Base-by-base conservation (phyloP, 2,113 vertebrate genomes). In the Poeciliopsis retropinna region DNA sequence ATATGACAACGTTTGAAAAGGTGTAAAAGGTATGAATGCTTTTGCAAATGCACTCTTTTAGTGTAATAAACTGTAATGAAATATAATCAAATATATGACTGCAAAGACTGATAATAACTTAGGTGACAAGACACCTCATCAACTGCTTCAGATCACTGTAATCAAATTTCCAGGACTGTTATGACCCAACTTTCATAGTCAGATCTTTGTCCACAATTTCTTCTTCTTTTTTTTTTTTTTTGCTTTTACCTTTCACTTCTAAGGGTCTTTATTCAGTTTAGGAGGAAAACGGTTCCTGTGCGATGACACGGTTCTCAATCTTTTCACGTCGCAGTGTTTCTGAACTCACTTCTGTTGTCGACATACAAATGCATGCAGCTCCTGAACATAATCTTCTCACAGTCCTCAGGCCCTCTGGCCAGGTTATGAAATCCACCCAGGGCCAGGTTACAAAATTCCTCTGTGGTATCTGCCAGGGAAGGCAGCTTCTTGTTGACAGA, bases 401-500 rank as follows among this genome's bases (percentile, higher is more conserved):
- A 84, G 76, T 57, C 71, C 74, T 30, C 15, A 69, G 67, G 76
- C 44, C 76, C 32, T 74, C 60, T 72, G 85, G 84, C 83, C 85
- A 91, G 85, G 83, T 92, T 93, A 91, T 93, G 90, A 93, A 92
- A 93, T 93, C 82, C 86, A 82, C 73, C 80, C 77, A 80, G 82
- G 85, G 80, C 86, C 87, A 89, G 81, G 89, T 91, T 88, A 90
- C 91, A 90, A 91, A 88, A 94, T 92, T 91, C 79, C 72, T 90
- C 87, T 91, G 87, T 90, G 85, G 85, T 89, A 87, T 88, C 87
- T 94, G 91, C 90, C 91, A 94, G 87, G 67, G 88, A 91, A 89
- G 89, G 85, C 90, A 88, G 91, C 88, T 91, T 83, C 13, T 69
- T 87, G 93, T 92, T 93, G 91, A 94, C 94, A 93, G 94, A 93